These are phyloP conservation scores for Gobionotothen gibberifrons DNA, from an alignment of 2,797 vertebrate species.

Conservation along the genomic window DNA sequence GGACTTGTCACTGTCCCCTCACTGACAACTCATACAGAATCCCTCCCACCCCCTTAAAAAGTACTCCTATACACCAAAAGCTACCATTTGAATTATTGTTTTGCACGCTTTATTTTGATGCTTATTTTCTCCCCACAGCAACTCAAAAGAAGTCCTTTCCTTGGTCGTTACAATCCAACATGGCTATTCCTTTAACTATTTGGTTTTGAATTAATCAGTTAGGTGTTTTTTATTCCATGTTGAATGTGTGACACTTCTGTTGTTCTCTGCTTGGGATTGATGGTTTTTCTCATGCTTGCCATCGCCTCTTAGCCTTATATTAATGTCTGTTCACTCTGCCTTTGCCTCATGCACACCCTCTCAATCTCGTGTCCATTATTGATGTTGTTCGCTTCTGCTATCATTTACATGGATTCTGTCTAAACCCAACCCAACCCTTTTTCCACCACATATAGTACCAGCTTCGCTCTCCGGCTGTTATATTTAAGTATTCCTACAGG, in stretches of 20 bases:
- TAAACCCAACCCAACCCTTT: constrained; percentile 18
- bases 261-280: neutral
- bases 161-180: neutral
- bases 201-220: neutral
- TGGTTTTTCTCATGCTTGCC: constrained; percentile 11
- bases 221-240: neutral
- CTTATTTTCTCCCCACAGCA: neutral
- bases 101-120: neutral
- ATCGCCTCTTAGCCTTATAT: constrained; percentile 11
- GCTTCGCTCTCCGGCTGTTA: constrained; percentile 25
- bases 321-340: constrained; percentile 14
- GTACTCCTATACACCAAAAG: neutral
- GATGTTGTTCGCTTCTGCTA: constrained; percentile 31
- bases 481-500: constrained; percentile 40
- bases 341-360: constrained; percentile 17
- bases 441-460: constrained; percentile 10
- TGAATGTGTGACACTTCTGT: neutral
- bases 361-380: constrained; percentile 35
- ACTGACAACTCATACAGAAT: constrained; percentile 36
- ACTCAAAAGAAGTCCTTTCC: neutral
- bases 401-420: constrained; percentile 30
- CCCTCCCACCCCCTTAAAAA: constrained; percentile 5
- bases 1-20: constrained; percentile 45
- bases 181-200: neutral
- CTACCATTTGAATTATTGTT: neutral